phyloP scores from a whole-genome alignment of 2,888 invertebrate genomes.

The Lasioglossum leucozonium region DNA sequence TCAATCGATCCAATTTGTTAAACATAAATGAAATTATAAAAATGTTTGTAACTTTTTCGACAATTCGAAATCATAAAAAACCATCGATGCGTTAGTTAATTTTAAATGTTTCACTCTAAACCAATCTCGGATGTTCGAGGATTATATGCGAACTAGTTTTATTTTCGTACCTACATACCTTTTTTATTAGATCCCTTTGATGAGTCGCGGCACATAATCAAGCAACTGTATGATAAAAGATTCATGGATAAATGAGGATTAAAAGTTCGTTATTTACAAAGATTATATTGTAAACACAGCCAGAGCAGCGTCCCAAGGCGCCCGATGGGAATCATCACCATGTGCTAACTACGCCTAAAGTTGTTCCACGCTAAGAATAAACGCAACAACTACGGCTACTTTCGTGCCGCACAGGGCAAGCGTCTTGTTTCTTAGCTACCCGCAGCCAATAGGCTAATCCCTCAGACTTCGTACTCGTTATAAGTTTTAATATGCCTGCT shows the following conservation, averaged over 20 bases:
- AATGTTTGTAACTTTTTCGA: too few species aligned
- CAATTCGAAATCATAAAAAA: too few species aligned
- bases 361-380: conserved; percentile 10
- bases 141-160: background rate
- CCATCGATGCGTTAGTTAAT: too few species aligned
- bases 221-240: background rate
- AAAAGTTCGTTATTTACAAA: background rate
- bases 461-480: background rate
- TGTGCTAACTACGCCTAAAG: background rate
- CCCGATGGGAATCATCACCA: background rate
- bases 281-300: background rate
- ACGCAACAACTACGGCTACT: background rate
- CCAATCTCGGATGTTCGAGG: too few species aligned
- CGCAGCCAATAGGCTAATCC: background rate
- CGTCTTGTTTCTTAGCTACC: background rate
- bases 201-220: background rate
- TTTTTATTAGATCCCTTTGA: too few species aligned
- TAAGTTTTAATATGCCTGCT: background rate
- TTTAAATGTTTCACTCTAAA: too few species aligned
- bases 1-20: too few species aligned
- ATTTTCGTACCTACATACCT: background rate
- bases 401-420: background rate
- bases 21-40: too few species aligned
- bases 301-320: background rate
- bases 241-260: background rate